A percentile compares a stretch with the other conserved stretches of the same genome.
Evolutionary conservation across 2,113 vertebrate genomes (phyloP).

Genomic region (Lucifuga dentata): DNA sequence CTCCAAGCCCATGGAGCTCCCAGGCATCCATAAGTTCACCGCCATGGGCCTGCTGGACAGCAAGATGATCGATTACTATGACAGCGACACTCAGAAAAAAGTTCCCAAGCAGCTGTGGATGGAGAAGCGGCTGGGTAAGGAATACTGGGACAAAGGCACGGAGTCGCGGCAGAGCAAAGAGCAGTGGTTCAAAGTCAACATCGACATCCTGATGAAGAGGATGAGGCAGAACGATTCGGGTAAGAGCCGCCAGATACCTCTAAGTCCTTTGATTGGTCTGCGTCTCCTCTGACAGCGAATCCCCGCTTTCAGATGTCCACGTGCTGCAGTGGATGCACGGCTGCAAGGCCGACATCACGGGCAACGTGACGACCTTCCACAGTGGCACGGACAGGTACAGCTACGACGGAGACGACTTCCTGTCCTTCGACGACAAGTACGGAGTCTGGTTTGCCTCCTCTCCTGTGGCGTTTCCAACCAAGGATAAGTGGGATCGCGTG

Average conservation of each 20-base stretch:
- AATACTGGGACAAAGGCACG: slow-evolving; percentile 74
- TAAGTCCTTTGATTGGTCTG: too few relatives aligned
- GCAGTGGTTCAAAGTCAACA: slow-evolving; percentile 79
- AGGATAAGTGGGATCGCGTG: slow-evolving; percentile 70
- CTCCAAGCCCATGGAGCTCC: not conserved
- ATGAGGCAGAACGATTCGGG: slow-evolving; percentile 56
- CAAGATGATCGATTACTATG: slow-evolving; percentile 73
- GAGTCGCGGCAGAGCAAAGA: slow-evolving; percentile 68
- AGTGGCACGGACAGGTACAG: slow-evolving; percentile 62
- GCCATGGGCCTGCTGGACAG: slow-evolving; percentile 74
- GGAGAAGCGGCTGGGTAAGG: not conserved
- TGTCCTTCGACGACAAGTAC: slow-evolving; percentile 45
- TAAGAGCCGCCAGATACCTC: slow-evolving; percentile 27
- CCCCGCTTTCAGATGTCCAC: slow-evolving; percentile 46
- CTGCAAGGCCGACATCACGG: slow-evolving; percentile 26
- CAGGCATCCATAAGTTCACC: slow-evolving; percentile 71
- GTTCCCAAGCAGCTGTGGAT: slow-evolving; percentile 72
- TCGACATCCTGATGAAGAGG: slow-evolving; percentile 61
- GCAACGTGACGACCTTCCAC: accelerated
- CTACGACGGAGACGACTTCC: slow-evolving; percentile 73
- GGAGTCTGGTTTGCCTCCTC: slow-evolving; percentile 51
- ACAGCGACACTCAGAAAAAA: slow-evolving; percentile 34
- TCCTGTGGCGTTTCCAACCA: not conserved
- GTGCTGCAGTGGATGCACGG: slow-evolving; percentile 75
- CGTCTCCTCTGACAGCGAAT: not conserved